phyloP scores from a whole-genome alignment of 2,797 vertebrate genomes.

The Lacerta viridis region DNA sequence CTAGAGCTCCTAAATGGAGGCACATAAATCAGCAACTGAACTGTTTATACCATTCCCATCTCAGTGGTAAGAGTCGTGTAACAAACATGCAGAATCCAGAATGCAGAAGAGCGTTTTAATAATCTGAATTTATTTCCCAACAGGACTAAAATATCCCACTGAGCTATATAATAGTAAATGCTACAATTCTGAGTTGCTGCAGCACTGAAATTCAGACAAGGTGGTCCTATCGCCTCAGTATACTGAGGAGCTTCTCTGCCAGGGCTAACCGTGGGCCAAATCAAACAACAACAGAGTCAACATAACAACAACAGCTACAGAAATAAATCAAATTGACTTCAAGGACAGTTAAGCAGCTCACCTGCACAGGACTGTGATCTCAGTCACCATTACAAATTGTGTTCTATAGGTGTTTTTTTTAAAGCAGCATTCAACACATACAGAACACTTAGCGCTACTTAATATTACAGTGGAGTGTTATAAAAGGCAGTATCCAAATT shows the following conservation, averaged over 20 bases:
- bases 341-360: not conserved
- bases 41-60: not conserved
- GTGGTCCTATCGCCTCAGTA: not conserved
- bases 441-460: slow-evolving; percentile 4
- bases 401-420: no score
- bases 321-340: not conserved
- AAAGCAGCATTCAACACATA: not conserved
- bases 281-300: not conserved
- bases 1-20: slow-evolving; percentile 7
- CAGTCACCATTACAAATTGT: not conserved
- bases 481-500: no score
- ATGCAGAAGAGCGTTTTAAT: not conserved
- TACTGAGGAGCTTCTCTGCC: not conserved
- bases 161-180: not conserved
- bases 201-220: not conserved
- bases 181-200: not conserved
- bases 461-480: not conserved
- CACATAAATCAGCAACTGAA: slow-evolving; percentile 16
- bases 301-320: not conserved
- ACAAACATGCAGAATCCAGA: not conserved
- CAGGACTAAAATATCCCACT: not conserved
- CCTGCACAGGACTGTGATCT: not conserved
- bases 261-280: not conserved
- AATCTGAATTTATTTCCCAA: not conserved
- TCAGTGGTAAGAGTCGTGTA: not conserved